Base-by-base conservation (phyloP, 1,140 invertebrate species). In the Drosophila pachea region DNA sequence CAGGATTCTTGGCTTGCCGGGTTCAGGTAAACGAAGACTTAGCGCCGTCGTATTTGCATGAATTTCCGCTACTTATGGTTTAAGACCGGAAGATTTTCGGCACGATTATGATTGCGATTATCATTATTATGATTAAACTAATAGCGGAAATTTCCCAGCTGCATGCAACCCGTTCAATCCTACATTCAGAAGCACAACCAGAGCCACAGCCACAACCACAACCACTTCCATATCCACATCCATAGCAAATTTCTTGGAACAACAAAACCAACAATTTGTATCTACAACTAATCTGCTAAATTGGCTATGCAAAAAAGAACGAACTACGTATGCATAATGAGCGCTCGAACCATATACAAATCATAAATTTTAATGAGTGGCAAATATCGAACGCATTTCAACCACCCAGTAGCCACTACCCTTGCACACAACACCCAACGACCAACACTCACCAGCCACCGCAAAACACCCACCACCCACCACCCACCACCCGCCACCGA, bases 361-460 rank as follows among this genome's bases (percentile, higher is more conserved):
- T 84, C 79, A 84, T 86, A 84, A 79, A 84, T 84, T 84, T 86
- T 86, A 84, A 84, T 84, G 81, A 84, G 81, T 81, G 65, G 52
- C 76, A 67, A 71, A 65, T 65, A 67, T 67, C 43, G 50, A 54
- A 36, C 42, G 32, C 38, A 29, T n/a, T 29, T 31, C 58, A 50
- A 29, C 48, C 45, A 48, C 12, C 31, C 47, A 6, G 38, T 8
- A 59, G 22, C 40, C n/a, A 22, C 22, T 3, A 22, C 22, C 22
- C 22, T 22, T 3, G 22, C 22, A n/a, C n/a, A n/a, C n/a, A n/a
- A n/a, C 52, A n/a, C 16, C 38, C 22, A 29, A 16, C 38, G 38
- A 54, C n/a, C n/a, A n/a, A n/a, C n/a, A 7, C 36, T 38, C 8
- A 11, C 36, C 36, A 38, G 8, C 36, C 7, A 38, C 40, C n/a